phyloP scores from a whole-genome alignment of 2,797 vertebrate species.

The Halcyon leucocephala region DNA sequence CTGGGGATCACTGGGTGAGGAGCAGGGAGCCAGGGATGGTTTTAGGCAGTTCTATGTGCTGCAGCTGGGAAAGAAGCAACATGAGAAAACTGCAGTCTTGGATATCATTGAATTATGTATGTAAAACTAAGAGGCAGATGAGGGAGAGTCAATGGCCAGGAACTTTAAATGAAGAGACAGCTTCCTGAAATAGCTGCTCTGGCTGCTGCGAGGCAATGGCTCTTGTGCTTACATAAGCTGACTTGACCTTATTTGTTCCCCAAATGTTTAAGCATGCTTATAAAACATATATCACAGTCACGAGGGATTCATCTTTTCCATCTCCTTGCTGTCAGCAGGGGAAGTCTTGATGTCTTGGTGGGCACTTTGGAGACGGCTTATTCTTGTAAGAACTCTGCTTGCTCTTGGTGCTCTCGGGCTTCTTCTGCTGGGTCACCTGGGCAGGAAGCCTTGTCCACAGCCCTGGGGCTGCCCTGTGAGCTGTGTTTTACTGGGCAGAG shows the following conservation, averaged over 20 bases:
- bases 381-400: not conserved
- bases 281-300: not conserved
- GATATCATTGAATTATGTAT: conserved; percentile 10
- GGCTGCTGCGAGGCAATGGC: conserved; percentile 15
- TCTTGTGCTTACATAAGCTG: conserved; percentile 54
- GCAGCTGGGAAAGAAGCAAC: not conserved
- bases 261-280: not conserved
- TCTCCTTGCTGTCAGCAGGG: not conserved
- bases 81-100: not conserved
- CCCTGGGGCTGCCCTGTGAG: not conserved
- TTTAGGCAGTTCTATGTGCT: not conserved
- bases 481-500: not conserved
- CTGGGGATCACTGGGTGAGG: not conserved
- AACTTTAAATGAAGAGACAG: conserved; percentile 44
- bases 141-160: not conserved
- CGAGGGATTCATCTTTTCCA: not conserved
- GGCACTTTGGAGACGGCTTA: not conserved
- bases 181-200: conserved; percentile 46
- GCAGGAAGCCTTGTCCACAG: not conserved
- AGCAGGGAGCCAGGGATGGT: not conserved
- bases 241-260: conserved; percentile 58
- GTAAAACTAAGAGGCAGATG: conserved; percentile 24
- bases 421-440: not conserved
- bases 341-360: not conserved
- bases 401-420: not conserved